A percentile compares a stretch with the other conserved stretches of the same genome.
These are phyloP conservation scores for Drosophila ezoana DNA, from an alignment of 2,888 invertebrate genomes.

Conservation along the genomic window DNA sequence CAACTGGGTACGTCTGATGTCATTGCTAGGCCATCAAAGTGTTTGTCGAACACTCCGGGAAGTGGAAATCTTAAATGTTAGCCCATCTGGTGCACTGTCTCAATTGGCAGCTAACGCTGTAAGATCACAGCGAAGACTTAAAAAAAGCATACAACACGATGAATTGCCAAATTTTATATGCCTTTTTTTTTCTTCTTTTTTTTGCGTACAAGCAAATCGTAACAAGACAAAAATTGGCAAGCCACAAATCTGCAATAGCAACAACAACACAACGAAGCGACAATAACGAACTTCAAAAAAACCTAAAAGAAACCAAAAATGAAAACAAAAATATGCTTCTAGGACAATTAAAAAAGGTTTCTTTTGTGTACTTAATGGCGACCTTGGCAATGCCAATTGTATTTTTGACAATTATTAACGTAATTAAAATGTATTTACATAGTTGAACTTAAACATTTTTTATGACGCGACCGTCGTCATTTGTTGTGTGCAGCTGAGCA, in stretches of 20 bases:
- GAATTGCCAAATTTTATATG: slow-evolving; percentile 52
- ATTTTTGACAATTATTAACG: slow-evolving; percentile 80
- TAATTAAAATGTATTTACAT: slow-evolving; percentile 81
- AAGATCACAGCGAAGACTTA: neutral
- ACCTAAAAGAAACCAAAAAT: slow-evolving; percentile 5
- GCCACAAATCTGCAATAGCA: slow-evolving; percentile 8
- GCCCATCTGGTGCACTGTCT: slow-evolving; percentile 1
- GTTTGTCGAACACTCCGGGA: slow-evolving; percentile 19
- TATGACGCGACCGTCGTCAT: slow-evolving; percentile 64
- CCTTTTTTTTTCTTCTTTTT: no score
- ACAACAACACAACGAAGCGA: slow-evolving; percentile 20
- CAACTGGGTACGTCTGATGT: slow-evolving; percentile 14
- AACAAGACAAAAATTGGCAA: slow-evolving; percentile 51
- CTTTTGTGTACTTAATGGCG: slow-evolving; percentile 50
- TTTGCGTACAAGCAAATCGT: slow-evolving; percentile 33
- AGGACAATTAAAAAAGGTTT: slow-evolving; percentile 77
- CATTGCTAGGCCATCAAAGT: slow-evolving; percentile 15
- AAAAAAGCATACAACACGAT: slow-evolving; percentile 46
- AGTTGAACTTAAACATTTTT: slow-evolving; percentile 65
- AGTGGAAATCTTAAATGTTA: slow-evolving; percentile 27
- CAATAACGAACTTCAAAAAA: slow-evolving; percentile 8
- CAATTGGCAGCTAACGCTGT: slow-evolving; percentile 32
- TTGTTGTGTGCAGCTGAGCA: slow-evolving; percentile 72
- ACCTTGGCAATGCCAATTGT: slow-evolving; percentile 80
- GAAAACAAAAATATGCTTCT: slow-evolving; percentile 51